Evolutionary conservation across 2,797 vertebrate genomes (phyloP), one percentile per base, ranked within the genome.

Genomic region (Valencia hispanica): DNA sequence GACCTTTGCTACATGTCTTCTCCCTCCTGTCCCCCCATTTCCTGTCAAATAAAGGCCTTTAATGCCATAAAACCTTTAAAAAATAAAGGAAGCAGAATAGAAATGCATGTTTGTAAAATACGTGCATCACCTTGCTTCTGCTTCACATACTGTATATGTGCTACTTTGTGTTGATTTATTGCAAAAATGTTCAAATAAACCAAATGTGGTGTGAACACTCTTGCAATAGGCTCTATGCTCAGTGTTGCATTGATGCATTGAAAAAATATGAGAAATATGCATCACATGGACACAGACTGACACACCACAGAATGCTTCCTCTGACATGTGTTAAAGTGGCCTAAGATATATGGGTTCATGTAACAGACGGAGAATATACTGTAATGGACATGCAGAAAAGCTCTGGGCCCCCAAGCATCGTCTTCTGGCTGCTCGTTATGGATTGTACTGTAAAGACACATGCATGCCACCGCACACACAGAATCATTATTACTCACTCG

Each of bases 281-380:
- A 75, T 74, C 82, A 76, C 72, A 17, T 55, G 73, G 87, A 87
- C 83, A 87, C 81, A 80, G 84, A 43, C 78, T 72, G 82, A 80
- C 70, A 30, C 78, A 74, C 53, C 61, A 30, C 72, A 84, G 77
- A 63, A 78, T 63, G 27, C 48, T 71, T 51, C 77, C 71, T 78
- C 78, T 78, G 53, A 83, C 69, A 77, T 75, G 41, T 77, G 83
- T 80, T 82, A 87, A 75, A 84, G 84, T 72, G 25, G 77, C 61
- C 79, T 81, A 76, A 86, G 48, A 77, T 51, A 79, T 78, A 65
- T 55, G 45, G 57, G 68, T 74, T 84, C 65, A 76, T 70, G 45
- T n/a, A 43, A 5, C 43, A n/a, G 83, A 53, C 51, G 1, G 25
- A 66, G 74, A 79, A 69, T 74, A 79, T 74, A 43, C 39, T 43